These are phyloP conservation scores for Poecilia velifera DNA, from an alignment of 2,797 vertebrate species.

Conservation along the genomic window DNA sequence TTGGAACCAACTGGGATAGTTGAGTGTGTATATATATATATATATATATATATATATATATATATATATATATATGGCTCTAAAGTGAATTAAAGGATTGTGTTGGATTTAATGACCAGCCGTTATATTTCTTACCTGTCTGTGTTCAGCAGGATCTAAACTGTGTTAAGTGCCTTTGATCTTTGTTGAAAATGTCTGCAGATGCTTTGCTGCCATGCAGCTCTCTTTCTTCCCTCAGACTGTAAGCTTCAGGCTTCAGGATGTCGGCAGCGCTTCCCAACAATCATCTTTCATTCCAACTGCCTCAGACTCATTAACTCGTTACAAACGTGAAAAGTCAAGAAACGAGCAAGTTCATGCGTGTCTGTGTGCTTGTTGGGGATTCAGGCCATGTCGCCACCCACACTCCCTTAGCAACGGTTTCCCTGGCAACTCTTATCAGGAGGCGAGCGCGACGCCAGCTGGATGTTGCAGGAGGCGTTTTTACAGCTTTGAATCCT, in stretches of 20 bases:
- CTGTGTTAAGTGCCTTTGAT: not conserved
- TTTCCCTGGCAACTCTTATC: slow-evolving; percentile 79
- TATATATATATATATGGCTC: not conserved
- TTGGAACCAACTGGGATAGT: not conserved
- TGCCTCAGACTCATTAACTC: slow-evolving; percentile 51
- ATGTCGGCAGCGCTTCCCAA: slow-evolving; percentile 7
- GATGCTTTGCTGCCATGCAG: slow-evolving; percentile 9
- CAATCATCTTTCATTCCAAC: slow-evolving; percentile 12
- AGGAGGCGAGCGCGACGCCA: slow-evolving; percentile 66
- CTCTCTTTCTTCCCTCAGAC: not conserved
- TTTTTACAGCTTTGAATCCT: slow-evolving; percentile 59
- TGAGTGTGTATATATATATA: not conserved
- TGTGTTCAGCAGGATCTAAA: not conserved
- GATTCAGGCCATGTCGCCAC: slow-evolving; percentile 58
- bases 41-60: too few relatives aligned
- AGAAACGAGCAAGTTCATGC: slow-evolving; percentile 4
- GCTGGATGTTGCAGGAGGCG: slow-evolving; percentile 54
- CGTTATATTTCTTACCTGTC: not conserved
- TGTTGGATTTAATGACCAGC: not conserved
- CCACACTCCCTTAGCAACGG: slow-evolving; percentile 78
- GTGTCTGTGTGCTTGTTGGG: slow-evolving; percentile 17
- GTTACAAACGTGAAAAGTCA: slow-evolving; percentile 40
- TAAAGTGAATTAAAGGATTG: not conserved
- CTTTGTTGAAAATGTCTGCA: slow-evolving; percentile 5
- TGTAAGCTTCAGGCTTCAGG: not conserved